These are phyloP conservation scores for Meles meles DNA, from an alignment of 2,113 vertebrate species.

Conservation along the genomic window DNA sequence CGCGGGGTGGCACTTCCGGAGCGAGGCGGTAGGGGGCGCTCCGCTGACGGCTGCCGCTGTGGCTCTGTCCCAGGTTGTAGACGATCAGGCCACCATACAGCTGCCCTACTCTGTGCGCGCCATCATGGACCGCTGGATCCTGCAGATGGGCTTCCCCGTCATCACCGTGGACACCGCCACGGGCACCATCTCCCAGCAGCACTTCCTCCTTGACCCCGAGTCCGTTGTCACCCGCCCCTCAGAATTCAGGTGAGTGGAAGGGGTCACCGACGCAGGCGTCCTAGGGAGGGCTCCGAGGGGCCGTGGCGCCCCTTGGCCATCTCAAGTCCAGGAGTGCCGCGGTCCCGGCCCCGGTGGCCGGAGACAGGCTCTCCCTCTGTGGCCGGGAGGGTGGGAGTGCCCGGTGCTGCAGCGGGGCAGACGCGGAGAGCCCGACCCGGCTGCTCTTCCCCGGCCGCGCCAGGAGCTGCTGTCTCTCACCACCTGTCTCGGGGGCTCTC, in stretches of 20 bases:
- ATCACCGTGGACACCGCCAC: slow-evolving; percentile 83
- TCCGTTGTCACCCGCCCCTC: slow-evolving; percentile 82
- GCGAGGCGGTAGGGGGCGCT: background rate
- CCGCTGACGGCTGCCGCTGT: fast-evolving
- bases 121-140: slow-evolving; percentile 94
- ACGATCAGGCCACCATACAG: fast-evolving
- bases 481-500: background rate
- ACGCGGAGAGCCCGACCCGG: background rate
- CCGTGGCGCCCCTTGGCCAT: fast-evolving
- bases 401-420: background rate
- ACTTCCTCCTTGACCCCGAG: slow-evolving; percentile 88
- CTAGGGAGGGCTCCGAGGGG: background rate
- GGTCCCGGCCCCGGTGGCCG: background rate
- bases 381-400: background rate
- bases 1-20: fast-evolving
- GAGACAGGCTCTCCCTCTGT: background rate
- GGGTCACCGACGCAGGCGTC: background rate
- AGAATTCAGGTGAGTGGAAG: slow-evolving; percentile 80
- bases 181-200: slow-evolving; percentile 81
- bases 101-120: slow-evolving; percentile 57
- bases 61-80: slow-evolving; percentile 71
- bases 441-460: fast-evolving
- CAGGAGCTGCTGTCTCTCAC: background rate
- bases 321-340: background rate
- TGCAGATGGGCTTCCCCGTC: slow-evolving; percentile 95